Evolutionary conservation across 2,888 invertebrate species (phyloP).

Genomic region (Seira musarum): DNA sequence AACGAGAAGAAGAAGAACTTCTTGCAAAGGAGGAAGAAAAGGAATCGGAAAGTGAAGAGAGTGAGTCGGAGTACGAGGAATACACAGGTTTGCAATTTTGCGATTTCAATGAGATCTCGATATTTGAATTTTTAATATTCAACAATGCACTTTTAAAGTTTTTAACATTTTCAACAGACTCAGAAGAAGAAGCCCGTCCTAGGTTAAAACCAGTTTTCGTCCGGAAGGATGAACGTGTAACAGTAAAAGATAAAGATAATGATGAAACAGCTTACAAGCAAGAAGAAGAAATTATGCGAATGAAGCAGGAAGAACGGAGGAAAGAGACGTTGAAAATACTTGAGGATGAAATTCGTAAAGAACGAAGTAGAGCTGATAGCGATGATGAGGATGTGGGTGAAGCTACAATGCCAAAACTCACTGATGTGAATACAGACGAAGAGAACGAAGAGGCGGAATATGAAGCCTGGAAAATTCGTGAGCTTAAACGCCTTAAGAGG

Average conservation of each 20-base stretch:
- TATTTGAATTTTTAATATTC: background rate
- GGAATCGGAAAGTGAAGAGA: constrained; percentile 73
- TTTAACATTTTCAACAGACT: constrained; percentile 75
- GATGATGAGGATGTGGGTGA: constrained; percentile 62
- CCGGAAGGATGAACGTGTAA: constrained; percentile 92
- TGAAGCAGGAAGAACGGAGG: constrained; percentile 89
- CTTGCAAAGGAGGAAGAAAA: constrained; percentile 83
- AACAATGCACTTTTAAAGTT: background rate
- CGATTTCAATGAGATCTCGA: constrained; percentile 13
- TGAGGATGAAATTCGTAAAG: constrained; percentile 90
- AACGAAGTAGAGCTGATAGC: constrained; percentile 74
- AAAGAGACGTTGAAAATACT: constrained; percentile 90
- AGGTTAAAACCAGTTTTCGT: constrained; percentile 96
- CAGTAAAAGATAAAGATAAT: constrained; percentile 94
- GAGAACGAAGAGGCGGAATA: constrained; percentile 95
- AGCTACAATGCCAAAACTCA: constrained; percentile 77
- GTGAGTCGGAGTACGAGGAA: constrained; percentile 84
- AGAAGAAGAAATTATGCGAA: constrained; percentile 82
- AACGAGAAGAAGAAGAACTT: constrained; percentile 80
- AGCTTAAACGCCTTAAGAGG: constrained; percentile 95
- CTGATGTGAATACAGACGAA: constrained; percentile 93
- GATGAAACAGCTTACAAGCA: constrained; percentile 89
- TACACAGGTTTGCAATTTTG: constrained; percentile 76
- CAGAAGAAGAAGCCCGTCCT: constrained; percentile 90
- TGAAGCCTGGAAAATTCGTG: constrained; percentile 97